Evolutionary conservation across 2,888 invertebrate species (phyloP).

Genomic region (Pilophorus perplexus): DNA sequence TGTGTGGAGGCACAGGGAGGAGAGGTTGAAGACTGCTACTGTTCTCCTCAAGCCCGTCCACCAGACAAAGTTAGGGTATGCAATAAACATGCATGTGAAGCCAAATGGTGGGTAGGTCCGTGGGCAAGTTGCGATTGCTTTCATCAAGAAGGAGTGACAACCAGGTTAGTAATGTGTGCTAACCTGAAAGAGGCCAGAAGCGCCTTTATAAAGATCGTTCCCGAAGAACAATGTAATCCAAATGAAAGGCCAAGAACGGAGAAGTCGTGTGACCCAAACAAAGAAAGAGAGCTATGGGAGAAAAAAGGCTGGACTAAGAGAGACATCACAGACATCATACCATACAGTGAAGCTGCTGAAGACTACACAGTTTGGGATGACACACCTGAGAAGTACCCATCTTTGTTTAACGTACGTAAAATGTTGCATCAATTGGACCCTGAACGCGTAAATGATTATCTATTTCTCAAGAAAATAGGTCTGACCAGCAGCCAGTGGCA

Average conservation of each 20-base stretch:
- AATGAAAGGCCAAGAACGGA: slow-evolving; percentile 40
- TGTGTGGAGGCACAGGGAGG: slow-evolving; percentile 57
- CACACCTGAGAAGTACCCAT: background rate
- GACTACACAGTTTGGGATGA: background rate
- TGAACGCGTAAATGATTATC: background rate
- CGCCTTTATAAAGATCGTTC: slow-evolving; percentile 31
- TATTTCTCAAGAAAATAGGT: background rate
- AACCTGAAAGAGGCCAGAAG: slow-evolving; percentile 21
- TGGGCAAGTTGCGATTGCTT: slow-evolving; percentile 45
- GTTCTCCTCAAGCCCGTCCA: slow-evolving; percentile 50
- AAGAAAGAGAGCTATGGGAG: background rate
- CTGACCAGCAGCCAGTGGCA: background rate
- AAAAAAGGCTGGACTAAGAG: slow-evolving; percentile 16
- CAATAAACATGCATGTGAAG: slow-evolving; percentile 54
- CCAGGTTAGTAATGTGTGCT: slow-evolving; percentile 43
- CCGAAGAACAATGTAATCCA: slow-evolving; percentile 41
- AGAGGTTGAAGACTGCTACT: slow-evolving; percentile 54
- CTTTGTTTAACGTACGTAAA: background rate
- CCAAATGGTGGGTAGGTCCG: slow-evolving; percentile 46
- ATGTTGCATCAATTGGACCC: background rate
- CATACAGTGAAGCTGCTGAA: background rate
- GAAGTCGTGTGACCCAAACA: slow-evolving; percentile 37
- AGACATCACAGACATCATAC: background rate
- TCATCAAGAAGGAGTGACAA: slow-evolving; percentile 40
- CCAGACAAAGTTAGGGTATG: slow-evolving; percentile 54